phyloP scores from a whole-genome alignment of 37 sponge, comb jelly and placozoan species.

The Ianthella basta region DNA sequence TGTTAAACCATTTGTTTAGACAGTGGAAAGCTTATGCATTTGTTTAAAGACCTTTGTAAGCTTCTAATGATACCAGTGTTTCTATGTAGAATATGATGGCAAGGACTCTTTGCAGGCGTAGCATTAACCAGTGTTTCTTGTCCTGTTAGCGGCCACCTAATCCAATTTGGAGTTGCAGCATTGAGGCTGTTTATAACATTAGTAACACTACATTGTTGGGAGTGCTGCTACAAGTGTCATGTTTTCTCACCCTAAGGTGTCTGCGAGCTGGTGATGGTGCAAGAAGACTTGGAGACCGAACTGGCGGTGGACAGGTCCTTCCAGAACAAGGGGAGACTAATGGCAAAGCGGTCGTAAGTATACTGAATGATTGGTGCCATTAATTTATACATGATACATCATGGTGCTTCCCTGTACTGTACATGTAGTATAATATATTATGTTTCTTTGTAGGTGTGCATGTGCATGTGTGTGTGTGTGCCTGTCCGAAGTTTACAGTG shows the following conservation, averaged over 20 bases:
- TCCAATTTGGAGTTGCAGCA: not conserved
- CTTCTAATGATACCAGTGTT: too few species aligned
- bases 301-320: slow-evolving; percentile 67
- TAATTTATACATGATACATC: not conserved
- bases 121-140: too few species aligned
- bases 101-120: too few species aligned
- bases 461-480: not conserved
- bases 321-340: slow-evolving; percentile 45
- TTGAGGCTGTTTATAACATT: too few species aligned
- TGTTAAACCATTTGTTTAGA: too few species aligned
- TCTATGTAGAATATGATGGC: too few species aligned
- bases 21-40: too few species aligned
- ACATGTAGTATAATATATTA: not conserved
- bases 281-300: slow-evolving; percentile 85
- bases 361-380: not conserved
- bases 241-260: slow-evolving; percentile 53
- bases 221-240: too few species aligned
- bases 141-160: too few species aligned
- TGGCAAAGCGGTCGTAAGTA: slow-evolving; percentile 67
- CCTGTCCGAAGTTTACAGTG: too few species aligned
- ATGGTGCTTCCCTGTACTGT: not conserved
- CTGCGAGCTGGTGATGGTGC: slow-evolving; percentile 81
- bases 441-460: not conserved
- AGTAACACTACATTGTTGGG: not conserved
- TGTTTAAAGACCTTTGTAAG: too few species aligned